These are phyloP conservation scores for Turritopsis dohrnii DNA, from an alignment of 30 jellyfish, hydroid and myxozoan species.

Conservation along the genomic window DNA sequence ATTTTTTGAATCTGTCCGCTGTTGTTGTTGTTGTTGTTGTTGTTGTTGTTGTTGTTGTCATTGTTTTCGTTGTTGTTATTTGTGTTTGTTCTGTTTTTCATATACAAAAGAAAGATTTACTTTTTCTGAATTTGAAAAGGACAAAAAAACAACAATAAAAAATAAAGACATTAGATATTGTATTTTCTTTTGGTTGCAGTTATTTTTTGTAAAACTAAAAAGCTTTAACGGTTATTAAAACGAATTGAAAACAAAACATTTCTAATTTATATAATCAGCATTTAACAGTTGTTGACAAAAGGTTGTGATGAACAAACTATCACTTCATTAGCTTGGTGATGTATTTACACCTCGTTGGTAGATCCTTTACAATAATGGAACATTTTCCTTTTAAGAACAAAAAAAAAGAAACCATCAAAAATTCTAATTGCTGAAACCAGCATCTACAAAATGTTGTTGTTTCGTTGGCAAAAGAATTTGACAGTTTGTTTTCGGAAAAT, in stretches of 20 bases:
- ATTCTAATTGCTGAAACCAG: not conserved
- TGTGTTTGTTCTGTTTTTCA: too few relatives aligned
- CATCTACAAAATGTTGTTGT: not conserved
- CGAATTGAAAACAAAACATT: not conserved
- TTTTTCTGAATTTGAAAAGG: too few relatives aligned
- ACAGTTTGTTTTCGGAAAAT: not conserved
- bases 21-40: too few relatives aligned
- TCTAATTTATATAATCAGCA: not conserved
- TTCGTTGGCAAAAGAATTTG: not conserved
- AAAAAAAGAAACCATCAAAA: not conserved
- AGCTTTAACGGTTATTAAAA: not conserved
- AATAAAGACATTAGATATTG: not conserved
- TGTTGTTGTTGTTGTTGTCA: too few relatives aligned
- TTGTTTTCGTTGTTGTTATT: too few relatives aligned
- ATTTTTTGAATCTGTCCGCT: too few relatives aligned
- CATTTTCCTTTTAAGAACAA: not conserved
- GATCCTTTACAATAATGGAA: not conserved
- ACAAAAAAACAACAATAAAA: not conserved
- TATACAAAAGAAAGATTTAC: too few relatives aligned
- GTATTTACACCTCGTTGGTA: not conserved
- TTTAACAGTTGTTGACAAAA: not conserved
- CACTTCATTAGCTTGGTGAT: not conserved
- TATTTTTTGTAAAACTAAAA: not conserved
- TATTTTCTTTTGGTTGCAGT: not conserved
- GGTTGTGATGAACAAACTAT: not conserved